A percentile compares a stretch with the other conserved stretches of the same genome.
Conservation (phyloP, 2,113 vertebrate genomes). For the Rafetus swinhoei region DNA sequence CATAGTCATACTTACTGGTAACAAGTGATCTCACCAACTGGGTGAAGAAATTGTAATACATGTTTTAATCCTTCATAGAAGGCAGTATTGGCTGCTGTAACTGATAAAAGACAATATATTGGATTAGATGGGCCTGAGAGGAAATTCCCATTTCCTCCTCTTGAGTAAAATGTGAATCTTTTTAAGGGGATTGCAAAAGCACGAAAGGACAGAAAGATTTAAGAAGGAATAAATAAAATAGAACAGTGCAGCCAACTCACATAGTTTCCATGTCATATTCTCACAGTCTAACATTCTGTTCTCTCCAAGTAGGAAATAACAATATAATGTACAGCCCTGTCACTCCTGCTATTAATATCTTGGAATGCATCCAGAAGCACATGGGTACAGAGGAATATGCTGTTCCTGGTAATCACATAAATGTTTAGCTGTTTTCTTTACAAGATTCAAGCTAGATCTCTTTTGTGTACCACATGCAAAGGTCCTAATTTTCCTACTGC, state of each 20-base stretch:
- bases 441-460: constrained; percentile 9
- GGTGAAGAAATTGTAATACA: background rate
- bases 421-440: constrained; percentile 53
- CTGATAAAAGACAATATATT: background rate
- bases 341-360: constrained; percentile 79
- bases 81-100: background rate
- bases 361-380: constrained; percentile 70
- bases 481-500: constrained; percentile 66
- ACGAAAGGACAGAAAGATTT: constrained; percentile 59
- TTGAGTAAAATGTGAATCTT: constrained; percentile 24
- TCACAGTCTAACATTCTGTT: constrained; percentile 77
- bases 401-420: constrained; percentile 64
- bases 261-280: constrained; percentile 77
- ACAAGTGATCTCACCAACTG: background rate
- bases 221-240: constrained; percentile 68
- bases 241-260: constrained; percentile 53
- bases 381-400: constrained; percentile 61
- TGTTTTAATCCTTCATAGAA: background rate
- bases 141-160: constrained; percentile 29
- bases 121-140: background rate
- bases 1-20: background rate
- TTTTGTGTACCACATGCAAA: constrained; percentile 32
- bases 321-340: constrained; percentile 73
- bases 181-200: constrained; percentile 53
- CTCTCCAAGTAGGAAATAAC: constrained; percentile 76